Evolutionary conservation across 2,888 invertebrate species (phyloP).

Genomic region (Caenorhabditis plicata): DNA sequence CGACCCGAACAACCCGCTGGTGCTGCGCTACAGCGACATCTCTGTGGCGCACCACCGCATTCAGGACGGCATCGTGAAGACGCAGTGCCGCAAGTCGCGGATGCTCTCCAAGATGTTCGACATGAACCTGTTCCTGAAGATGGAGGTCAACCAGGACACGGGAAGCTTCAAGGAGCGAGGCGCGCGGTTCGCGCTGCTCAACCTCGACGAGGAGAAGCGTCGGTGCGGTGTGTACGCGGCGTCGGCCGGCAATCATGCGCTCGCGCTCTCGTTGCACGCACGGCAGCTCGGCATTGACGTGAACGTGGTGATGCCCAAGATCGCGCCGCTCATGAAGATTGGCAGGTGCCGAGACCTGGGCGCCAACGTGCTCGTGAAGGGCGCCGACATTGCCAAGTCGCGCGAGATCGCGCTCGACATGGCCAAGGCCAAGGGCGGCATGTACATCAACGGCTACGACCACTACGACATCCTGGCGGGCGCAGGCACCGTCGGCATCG

Average conservation of each 20-base stretch:
- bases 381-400: slow-evolving; percentile 70
- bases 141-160: slow-evolving; percentile 87
- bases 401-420: slow-evolving; percentile 78
- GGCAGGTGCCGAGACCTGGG: slow-evolving; percentile 82
- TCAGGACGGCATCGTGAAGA: slow-evolving; percentile 76
- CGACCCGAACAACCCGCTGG: slow-evolving; percentile 44
- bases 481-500: slow-evolving; percentile 87
- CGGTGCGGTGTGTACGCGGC: slow-evolving; percentile 82
- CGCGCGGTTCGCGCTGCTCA: slow-evolving; percentile 82
- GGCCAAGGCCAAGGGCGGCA: slow-evolving; percentile 73
- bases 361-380: slow-evolving; percentile 82
- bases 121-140: slow-evolving; percentile 87
- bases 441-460: slow-evolving; percentile 73
- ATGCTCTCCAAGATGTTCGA: slow-evolving; percentile 75
- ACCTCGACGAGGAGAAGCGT: slow-evolving; percentile 75
- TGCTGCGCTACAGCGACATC: slow-evolving; percentile 35
- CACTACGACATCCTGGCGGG: slow-evolving; percentile 92
- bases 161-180: slow-evolving; percentile 95
- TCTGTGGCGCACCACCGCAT: slow-evolving; percentile 78
- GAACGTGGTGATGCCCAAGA: slow-evolving; percentile 80
- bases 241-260: slow-evolving; percentile 89
- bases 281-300: slow-evolving; percentile 74
- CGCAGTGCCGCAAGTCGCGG: slow-evolving; percentile 85
- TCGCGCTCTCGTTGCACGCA: slow-evolving; percentile 80
- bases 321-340: slow-evolving; percentile 93